Conservation (phyloP, 2,113 vertebrate genomes). For the Acrocephalus kingi region DNA sequence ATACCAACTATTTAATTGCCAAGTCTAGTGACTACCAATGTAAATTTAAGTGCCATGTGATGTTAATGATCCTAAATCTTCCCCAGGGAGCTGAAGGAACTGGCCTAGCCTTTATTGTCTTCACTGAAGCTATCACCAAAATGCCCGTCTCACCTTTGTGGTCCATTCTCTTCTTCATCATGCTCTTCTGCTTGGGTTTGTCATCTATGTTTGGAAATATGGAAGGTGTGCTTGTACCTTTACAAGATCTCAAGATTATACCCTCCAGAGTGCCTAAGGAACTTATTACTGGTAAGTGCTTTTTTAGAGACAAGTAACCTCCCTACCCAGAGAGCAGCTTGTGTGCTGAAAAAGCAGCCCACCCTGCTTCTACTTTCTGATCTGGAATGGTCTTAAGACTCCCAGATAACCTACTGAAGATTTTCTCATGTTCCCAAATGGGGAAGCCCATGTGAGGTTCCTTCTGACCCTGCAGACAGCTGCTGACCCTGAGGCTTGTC, state of each 20-base stretch:
- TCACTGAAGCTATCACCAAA: conserved; percentile 93
- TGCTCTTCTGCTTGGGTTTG: conserved; percentile 93
- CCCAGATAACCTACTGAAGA: not conserved
- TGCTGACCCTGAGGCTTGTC: not conserved
- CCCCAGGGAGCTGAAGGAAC: conserved; percentile 90
- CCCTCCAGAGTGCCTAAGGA: conserved; percentile 88
- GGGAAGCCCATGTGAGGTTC: not conserved
- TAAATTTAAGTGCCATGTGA: not conserved
- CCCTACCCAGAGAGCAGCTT: not conserved
- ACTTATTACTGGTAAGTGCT: conserved; percentile 78
- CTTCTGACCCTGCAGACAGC: not conserved
- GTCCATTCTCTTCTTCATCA: conserved; percentile 94
- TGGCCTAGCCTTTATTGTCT: conserved; percentile 92
- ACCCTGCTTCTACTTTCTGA: not conserved
- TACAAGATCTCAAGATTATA: conserved; percentile 82
- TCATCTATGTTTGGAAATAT: conserved; percentile 94
- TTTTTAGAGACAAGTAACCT: not conserved
- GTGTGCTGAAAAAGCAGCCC: not conserved
- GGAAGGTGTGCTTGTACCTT: conserved; percentile 86
- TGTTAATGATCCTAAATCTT: not conserved
- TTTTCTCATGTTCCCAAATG: accelerated
- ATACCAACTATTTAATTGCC: not conserved
- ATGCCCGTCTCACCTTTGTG: conserved; percentile 92
- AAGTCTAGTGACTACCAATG: not conserved
- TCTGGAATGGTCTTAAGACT: not conserved